Conservation (phyloP, 2,888 invertebrate species). For the Euphydryas editha region DNA sequence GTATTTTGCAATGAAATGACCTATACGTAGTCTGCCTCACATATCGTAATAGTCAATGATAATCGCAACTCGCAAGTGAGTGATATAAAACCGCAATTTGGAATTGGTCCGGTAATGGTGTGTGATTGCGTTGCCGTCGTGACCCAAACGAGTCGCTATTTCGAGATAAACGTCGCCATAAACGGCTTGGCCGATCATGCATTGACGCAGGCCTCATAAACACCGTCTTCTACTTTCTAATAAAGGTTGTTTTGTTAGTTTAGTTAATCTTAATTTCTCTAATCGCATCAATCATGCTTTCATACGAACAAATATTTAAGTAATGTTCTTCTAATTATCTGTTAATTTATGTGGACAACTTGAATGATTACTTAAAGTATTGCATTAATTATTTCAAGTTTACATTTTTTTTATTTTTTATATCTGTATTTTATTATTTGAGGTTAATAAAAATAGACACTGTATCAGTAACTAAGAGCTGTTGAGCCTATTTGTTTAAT, state of each 20-base stretch:
- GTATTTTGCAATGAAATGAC: not conserved
- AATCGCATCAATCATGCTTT: conserved; percentile 11
- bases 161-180: conserved; percentile 80
- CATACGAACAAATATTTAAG: not conserved
- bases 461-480: not conserved
- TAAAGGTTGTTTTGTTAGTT: conserved; percentile 52
- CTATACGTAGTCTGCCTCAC: not conserved
- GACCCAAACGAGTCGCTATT: conserved; percentile 81
- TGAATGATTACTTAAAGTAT: conserved; percentile 13
- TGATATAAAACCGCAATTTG: conserved; percentile 29
- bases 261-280: no score
- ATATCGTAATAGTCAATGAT: conserved; percentile 3
- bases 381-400: conserved; percentile 21
- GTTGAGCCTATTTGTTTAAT: not conserved
- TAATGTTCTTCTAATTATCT: conserved; percentile 12
- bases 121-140: conserved; percentile 72
- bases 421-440: not conserved
- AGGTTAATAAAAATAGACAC: not conserved
- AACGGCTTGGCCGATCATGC: conserved; percentile 62
- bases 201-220: conserved; percentile 53
- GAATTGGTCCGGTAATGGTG: conserved; percentile 55
- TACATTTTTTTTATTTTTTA: no score
- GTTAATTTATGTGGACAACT: conserved; percentile 20
- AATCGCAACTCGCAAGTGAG: conserved; percentile 5
- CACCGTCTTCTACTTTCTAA: conserved; percentile 63